Percentiles rank a stretch among this genome's conserved stretches.
Evolutionary conservation across 2,888 invertebrate genomes (phyloP).

Genomic region (Podotricha telesiphe): DNA sequence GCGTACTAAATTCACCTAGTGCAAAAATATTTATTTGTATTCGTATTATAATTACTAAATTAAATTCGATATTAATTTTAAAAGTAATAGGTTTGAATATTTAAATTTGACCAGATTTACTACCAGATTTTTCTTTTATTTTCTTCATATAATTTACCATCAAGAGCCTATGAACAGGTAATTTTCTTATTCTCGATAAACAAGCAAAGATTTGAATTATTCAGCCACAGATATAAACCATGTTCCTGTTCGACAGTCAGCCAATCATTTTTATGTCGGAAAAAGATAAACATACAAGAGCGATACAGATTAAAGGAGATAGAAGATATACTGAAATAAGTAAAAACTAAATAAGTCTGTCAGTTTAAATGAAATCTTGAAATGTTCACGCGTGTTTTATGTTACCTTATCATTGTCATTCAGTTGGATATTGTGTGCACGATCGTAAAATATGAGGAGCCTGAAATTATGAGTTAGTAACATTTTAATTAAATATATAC

Average conservation of each 20-base stretch:
- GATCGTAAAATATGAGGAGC: conserved; percentile 7
- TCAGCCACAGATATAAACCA: not conserved
- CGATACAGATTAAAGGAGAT: not conserved
- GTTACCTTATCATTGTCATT: conserved; percentile 35
- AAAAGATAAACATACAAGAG: not conserved
- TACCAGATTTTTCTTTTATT: no score
- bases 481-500: no score
- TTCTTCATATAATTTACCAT: no score
- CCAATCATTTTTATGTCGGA: not conserved
- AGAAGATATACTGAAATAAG: not conserved
- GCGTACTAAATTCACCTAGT: no score
- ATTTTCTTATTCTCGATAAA: no score
- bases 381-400: conserved; percentile 40
- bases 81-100: no score
- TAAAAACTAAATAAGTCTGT: conserved; percentile 13
- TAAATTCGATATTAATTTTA: no score
- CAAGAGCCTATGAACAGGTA: no score
- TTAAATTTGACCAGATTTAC: no score
- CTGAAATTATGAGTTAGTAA: conserved; percentile 31
- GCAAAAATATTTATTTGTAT: no score
- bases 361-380: conserved; percentile 36
- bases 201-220: not conserved
- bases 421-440: conserved; percentile 28
- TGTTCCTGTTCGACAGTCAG: not conserved
- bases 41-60: no score